These are phyloP conservation scores for Drosophila hamatofila DNA, from an alignment of 2,888 invertebrate species.

Conservation along the genomic window DNA sequence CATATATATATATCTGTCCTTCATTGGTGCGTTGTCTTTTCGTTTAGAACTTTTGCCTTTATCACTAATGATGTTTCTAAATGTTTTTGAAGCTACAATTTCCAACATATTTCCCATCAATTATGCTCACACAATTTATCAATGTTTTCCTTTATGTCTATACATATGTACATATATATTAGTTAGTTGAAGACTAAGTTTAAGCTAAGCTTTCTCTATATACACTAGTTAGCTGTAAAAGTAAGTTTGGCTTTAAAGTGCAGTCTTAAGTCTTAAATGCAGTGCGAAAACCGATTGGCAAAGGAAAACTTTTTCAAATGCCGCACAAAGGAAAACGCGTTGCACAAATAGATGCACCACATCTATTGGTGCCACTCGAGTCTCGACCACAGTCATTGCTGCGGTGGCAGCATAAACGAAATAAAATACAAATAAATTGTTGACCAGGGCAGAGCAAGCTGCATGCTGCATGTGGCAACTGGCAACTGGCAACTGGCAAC, in stretches of 20 bases:
- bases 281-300: too few relatives aligned
- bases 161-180: neutral
- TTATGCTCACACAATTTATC: conserved; percentile 4
- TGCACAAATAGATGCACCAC: conserved; percentile 49
- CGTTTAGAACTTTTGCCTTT: conserved; percentile 51
- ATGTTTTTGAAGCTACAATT: conserved; percentile 32
- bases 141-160: neutral
- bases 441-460: conserved; percentile 15
- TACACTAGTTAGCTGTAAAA: conserved; percentile 22
- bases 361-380: conserved; percentile 65
- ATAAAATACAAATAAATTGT: conserved; percentile 78
- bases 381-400: conserved; percentile 46
- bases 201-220: neutral
- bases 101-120: conserved; percentile 14
- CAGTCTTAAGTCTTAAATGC: neutral
- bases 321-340: conserved; percentile 45
- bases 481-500: neutral
- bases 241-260: conserved; percentile 25
- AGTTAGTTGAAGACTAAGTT: neutral
- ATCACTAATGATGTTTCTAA: conserved; percentile 34
- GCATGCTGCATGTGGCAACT: conserved; percentile 1
- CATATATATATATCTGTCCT: conserved; percentile 55
- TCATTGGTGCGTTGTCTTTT: conserved; percentile 82
- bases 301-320: neutral
- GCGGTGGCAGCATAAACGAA: conserved; percentile 44